A percentile compares a stretch with the other conserved stretches of the same genome.
phyloP scores from a whole-genome alignment of 2,888 invertebrate genomes.

The Epirrhoe alternata region DNA sequence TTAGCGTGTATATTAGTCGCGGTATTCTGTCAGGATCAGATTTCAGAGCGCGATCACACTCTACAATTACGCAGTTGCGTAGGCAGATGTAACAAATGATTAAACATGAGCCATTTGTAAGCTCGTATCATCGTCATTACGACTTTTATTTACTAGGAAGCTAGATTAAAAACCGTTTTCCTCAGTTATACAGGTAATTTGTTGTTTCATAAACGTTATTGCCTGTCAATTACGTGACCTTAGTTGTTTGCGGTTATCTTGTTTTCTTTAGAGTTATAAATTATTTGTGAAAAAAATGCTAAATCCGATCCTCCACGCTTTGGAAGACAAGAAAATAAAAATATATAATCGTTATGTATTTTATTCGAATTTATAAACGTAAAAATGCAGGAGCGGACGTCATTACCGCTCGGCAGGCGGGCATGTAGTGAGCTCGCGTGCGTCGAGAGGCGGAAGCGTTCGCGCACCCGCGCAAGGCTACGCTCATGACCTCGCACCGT shows the following conservation, averaged over 20 bases:
- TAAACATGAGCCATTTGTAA: constrained; percentile 56
- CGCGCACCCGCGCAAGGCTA: constrained; percentile 83
- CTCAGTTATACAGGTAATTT: constrained; percentile 29
- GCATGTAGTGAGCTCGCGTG: constrained; percentile 58
- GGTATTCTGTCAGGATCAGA: constrained; percentile 25
- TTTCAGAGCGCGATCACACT: constrained; percentile 22
- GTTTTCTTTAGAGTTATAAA: not conserved
- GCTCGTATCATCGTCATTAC: constrained; percentile 48
- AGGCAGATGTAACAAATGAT: constrained; percentile 55
- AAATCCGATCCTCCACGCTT: not conserved
- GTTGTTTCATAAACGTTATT: constrained; percentile 37
- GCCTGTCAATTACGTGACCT: constrained; percentile 33
- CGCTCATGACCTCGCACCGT: constrained; percentile 84
- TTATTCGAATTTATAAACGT: constrained; percentile 24
- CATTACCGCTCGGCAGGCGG: constrained; percentile 56
- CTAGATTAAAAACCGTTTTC: constrained; percentile 37
- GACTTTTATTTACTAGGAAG: constrained; percentile 52
- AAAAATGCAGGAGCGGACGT: constrained; percentile 42
- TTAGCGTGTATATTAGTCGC: constrained; percentile 21
- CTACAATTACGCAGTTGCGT: constrained; percentile 49
- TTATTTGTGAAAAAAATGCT: not conserved
- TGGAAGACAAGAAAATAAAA: not conserved
- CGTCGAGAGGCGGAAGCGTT: constrained; percentile 80
- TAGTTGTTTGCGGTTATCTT: constrained; percentile 24
- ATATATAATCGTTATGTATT: constrained; percentile 16